Evolutionary conservation across 2,797 vertebrate species (phyloP).

Genomic region (Falco berigora): DNA sequence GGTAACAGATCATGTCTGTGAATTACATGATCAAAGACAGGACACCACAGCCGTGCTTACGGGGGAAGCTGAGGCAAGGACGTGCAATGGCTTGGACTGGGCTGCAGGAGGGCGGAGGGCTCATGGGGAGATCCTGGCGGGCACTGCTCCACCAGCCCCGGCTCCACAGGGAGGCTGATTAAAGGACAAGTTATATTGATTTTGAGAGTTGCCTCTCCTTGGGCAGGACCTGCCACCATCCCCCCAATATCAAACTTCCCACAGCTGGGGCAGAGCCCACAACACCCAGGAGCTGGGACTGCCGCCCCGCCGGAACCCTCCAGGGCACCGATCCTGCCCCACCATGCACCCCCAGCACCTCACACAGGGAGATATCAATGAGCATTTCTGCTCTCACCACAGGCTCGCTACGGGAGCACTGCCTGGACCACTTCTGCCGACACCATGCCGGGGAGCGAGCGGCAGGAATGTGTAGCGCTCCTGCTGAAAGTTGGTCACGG

Average conservation of each 20-base stretch:
- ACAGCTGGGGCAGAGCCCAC: fast-evolving
- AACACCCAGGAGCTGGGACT: neutral
- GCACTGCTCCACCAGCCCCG: neutral
- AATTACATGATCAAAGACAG: neutral
- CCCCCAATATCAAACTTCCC: neutral
- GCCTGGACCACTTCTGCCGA: fast-evolving
- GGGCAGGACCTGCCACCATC: fast-evolving
- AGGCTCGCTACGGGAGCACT: fast-evolving
- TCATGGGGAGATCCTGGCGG: neutral
- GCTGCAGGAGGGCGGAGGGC: neutral
- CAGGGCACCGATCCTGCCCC: neutral
- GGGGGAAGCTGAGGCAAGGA: neutral
- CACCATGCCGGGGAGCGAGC: neutral
- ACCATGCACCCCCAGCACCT: neutral
- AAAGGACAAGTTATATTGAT: neutral
- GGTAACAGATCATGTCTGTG: neutral
- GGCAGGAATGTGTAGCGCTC: fast-evolving
- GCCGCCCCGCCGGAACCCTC: neutral
- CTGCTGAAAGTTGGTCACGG: neutral
- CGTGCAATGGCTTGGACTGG: no score
- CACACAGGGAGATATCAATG: fast-evolving
- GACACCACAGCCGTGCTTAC: fast-evolving
- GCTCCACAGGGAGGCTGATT: fast-evolving
- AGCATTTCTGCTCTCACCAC: neutral
- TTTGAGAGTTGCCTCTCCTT: neutral